Evolutionary conservation across 1,140 invertebrate species (phyloP).

Genomic region (Dufourea novaeangliae): DNA sequence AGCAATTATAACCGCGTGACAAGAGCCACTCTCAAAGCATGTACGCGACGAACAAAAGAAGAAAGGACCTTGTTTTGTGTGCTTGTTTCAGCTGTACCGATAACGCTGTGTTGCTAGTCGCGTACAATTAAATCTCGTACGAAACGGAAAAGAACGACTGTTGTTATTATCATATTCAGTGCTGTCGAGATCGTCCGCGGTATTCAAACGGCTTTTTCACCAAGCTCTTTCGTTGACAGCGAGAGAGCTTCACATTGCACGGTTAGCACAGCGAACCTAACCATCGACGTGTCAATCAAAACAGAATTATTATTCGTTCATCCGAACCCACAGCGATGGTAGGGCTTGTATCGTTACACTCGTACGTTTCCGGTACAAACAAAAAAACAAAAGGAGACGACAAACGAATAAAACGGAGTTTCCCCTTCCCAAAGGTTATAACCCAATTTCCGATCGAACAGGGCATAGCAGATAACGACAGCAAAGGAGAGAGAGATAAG

Average conservation of each 20-base stretch:
- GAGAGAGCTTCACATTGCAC: not conserved
- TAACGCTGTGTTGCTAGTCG: not conserved
- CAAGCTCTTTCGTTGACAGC: not conserved
- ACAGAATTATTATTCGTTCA: not conserved
- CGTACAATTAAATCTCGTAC: not conserved
- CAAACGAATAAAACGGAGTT: not conserved
- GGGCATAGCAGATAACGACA: too few relatives aligned
- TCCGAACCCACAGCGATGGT: not conserved
- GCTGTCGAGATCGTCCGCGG: not conserved
- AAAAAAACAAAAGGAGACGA: too few relatives aligned
- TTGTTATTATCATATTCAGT: not conserved
- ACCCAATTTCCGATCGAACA: not conserved
- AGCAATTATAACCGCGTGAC: slow-evolving; percentile 38
- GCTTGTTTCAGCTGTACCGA: not conserved
- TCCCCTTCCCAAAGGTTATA: not conserved
- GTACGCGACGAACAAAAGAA: not conserved
- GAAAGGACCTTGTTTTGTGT: not conserved
- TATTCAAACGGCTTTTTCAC: not conserved
- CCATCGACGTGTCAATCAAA: not conserved
- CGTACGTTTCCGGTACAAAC: not conserved
- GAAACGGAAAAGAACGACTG: not conserved
- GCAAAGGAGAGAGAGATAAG: too few relatives aligned
- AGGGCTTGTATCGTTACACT: not conserved
- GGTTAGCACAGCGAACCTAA: not conserved
- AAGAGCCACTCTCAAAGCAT: slow-evolving; percentile 5